Base-by-base conservation (phyloP, 2,113 vertebrate species). In the Tricholaema leucomelas region DNA sequence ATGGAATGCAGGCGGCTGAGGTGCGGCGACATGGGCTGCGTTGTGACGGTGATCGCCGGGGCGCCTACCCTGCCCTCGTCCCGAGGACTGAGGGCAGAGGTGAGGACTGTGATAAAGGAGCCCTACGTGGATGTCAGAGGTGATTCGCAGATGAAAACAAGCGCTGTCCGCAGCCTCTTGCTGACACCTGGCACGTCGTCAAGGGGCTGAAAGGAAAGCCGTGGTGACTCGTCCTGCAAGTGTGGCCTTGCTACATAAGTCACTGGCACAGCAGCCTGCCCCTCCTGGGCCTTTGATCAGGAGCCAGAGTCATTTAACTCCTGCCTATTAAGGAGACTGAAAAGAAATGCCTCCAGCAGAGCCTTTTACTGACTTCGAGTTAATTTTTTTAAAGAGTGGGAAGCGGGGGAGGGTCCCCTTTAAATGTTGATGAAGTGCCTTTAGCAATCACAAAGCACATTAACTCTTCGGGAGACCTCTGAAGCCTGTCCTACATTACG, bases 241-340 rank as follows among this genome's bases (percentile, higher is more conserved):
- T 1, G 27, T 3, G 72, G 50, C 80, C 4, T 18, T 11, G 71
- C 42, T 8, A 1, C 25, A 0, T 0, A 6, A 6, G 52, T 6
- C 64, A 14, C 19, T 8, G 9, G 2, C 14, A 13, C 31, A 8
- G 60, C 40, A 28, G 2, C 23, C 55, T 15, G 27, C 2, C 6
- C 24, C 5, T 4, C 9, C 0, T 9, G 2, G 6, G 15, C 6
- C 46, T 24, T 33, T 8, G 4, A 4, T 28, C 19, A 7, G 35
- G 33, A 72, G 25, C 9, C 40, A 3, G 13, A 40, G 18, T 12
- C 67, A 2, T 7, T 3, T 31, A 38, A 1, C 27, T 44, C 28
- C 10, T 38, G 14, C 21, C 20, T 52, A 14, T 27, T 31, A 10
- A 1, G 4, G 54, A 28, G 28, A 4, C 33, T 24, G 28, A 35